These are phyloP conservation scores for Ophion slaviceki DNA, from an alignment of 2,888 invertebrate species.

Conservation along the genomic window DNA sequence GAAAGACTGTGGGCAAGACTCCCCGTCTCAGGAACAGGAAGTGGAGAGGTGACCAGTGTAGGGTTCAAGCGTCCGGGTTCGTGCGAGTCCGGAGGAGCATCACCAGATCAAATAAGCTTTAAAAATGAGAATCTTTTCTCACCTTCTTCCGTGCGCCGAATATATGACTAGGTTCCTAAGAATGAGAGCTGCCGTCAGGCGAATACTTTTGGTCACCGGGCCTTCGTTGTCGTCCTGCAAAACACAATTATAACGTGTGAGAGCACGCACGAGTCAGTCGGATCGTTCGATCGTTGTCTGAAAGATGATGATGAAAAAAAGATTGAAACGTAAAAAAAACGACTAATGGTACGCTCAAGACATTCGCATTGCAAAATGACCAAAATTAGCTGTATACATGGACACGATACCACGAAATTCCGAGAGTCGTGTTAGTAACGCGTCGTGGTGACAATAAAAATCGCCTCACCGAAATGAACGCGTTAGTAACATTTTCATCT, in stretches of 20 bases:
- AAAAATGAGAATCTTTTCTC: conserved; percentile 71
- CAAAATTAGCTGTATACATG: conserved; percentile 31
- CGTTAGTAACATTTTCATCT: conserved; percentile 38
- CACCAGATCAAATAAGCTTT: too few relatives aligned
- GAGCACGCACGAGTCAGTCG: conserved; percentile 9
- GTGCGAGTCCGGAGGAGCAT: too few relatives aligned
- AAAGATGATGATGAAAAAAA: conserved; percentile 66
- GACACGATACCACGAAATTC: conserved; percentile 17
- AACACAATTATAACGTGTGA: conserved; percentile 67
- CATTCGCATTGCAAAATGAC: conserved; percentile 42
- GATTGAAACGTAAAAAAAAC: conserved; percentile 55
- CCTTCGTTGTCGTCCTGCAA: conserved; percentile 98
- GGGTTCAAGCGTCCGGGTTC: too few relatives aligned
- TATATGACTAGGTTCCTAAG: conserved; percentile 98
- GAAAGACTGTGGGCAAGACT: too few relatives aligned
- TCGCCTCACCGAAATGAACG: too few relatives aligned
- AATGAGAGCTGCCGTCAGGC: conserved; percentile 97
- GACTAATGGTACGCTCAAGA: conserved; percentile 40
- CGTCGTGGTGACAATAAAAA: too few relatives aligned
- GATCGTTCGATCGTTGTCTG: conserved; percentile 33
- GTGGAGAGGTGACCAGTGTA: too few relatives aligned
- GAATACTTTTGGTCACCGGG: conserved; percentile 99
- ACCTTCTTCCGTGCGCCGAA: conserved; percentile 96
- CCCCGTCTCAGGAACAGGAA: too few relatives aligned
- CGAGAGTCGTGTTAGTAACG: not conserved